Base-by-base conservation (phyloP, 2,888 invertebrate species). In the Harpalus rubripes region DNA sequence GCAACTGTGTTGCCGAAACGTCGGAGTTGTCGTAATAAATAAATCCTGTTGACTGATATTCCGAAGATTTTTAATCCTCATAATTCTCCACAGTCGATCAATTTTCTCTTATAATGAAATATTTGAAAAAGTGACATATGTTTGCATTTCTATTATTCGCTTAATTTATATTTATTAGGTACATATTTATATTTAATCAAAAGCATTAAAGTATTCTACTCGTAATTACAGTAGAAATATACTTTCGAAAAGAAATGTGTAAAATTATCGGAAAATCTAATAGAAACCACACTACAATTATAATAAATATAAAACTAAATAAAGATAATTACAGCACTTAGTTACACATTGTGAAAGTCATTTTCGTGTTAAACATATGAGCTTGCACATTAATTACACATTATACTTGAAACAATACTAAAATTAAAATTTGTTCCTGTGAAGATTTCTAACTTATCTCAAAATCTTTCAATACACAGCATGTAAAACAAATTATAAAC, bases 261-360 rank as follows among this genome's bases (percentile, higher is more conserved):
- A 63, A 63, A 59, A 22, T 63, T 63, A 26, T 63, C 63, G 5
- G 63, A 63, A 63, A 63, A 63, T 63, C 26, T 22, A 63, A 63
- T 63, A 63, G 26, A 63, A 26, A 26, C 7, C 22, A 10, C 26
- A 52, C n/a, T n/a, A 10, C 7, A 10, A 52, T 52, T 52, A 52
- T 12, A 52, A 12, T 52, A 52, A 52, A 12, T 52, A 52, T 52
- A 12, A 52, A 52, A 10, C 44, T 52, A 52, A 52, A 63, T 26
- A 63, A 68, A 68, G 68, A 59, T 44, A 74, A 74, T 74, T 74
- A 44, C 44, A 74, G 44, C 16, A 18, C 44, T 72, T 72, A 72
- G 41, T 26, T 41, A 39, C 39, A 72, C n/a, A 63, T 39, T 44
- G 72, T 74, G 72, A 74, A 74, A 74, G 72, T 74, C 7, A 15